These are phyloP conservation scores for Napeogenes inachia DNA, from an alignment of 2,888 invertebrate species.

Conservation along the genomic window DNA sequence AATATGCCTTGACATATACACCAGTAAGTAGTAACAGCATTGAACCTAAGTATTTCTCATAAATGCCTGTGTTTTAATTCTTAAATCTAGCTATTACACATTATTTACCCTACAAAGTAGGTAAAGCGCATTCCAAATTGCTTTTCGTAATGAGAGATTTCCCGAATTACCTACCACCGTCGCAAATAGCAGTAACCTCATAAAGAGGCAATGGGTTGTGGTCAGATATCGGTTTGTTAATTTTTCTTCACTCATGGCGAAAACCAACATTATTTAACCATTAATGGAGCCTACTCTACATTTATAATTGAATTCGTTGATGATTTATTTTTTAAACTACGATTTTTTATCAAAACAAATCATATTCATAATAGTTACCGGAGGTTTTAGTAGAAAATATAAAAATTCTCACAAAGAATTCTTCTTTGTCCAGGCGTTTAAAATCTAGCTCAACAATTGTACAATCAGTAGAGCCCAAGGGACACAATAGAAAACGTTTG, in stretches of 20 bases:
- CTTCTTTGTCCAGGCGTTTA: constrained; percentile 18
- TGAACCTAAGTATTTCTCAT: too few species aligned
- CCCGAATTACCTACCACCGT: not conserved
- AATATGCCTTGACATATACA: too few species aligned
- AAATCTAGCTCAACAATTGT: constrained; percentile 15
- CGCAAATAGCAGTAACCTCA: constrained; percentile 23
- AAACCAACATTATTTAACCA: not conserved
- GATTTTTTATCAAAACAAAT: too few species aligned
- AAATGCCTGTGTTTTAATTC: too few species aligned
- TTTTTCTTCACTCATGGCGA: constrained; percentile 15
- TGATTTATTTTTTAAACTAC: too few species aligned
- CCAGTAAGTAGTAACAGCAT: too few species aligned
- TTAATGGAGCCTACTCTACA: not conserved
- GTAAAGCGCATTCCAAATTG: not conserved
- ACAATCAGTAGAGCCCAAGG: not conserved
- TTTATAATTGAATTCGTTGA: not conserved
- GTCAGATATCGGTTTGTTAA: constrained; percentile 19
- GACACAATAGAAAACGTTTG: constrained; percentile 12
- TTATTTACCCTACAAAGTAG: too few species aligned
- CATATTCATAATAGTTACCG: not conserved
- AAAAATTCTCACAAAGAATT: constrained; percentile 23
- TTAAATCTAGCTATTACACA: too few species aligned
- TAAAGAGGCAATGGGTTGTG: constrained; percentile 20
- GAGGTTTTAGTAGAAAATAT: constrained; percentile 16
- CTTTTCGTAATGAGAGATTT: constrained; percentile 10